Evolutionary conservation across 2,113 vertebrate species (phyloP), one percentile per base, ranked within the genome.

Genomic region (Paracanthobrama guichenoti): DNA sequence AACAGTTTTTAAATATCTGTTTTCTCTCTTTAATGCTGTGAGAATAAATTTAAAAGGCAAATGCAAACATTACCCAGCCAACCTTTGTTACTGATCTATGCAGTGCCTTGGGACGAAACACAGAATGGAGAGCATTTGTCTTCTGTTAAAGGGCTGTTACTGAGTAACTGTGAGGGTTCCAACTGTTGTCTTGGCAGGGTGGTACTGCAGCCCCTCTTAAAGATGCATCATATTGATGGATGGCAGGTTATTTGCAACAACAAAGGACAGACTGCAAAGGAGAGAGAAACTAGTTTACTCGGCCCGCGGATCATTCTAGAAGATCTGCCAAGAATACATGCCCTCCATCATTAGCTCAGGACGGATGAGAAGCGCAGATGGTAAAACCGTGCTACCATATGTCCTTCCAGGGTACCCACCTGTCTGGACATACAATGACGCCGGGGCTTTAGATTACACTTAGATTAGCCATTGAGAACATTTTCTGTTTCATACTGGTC

Each of bases 181-280:
- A 83, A 88, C 85, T 85, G 76, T 81, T 71, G 67, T 72, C 82
- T 78, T 80, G 81, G 81, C 83, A 66, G 83, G 72, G 80, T 81
- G 77, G 81, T 81, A 82, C 46, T 79, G 82, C 71, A 71, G 77
- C 39, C 50, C 82, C 82, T 16, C 57, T 81, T 18, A 64, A 77
- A 67, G 35, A 83, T 74, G 89, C 86, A 86, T 90, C 88, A 69
- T 42, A 46, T n/a, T 84, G 85, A 90, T 84, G 85, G 87, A 89
- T 87, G 75, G 85, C 88, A 86, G 86, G 86, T 88, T 88, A 86
- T 86, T 87, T 87, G 86, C 75, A 86, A 85, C 85, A 90, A 90
- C 88, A 88, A 82, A 87, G 86, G 76, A 92, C 60, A 81, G 73
- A 81, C 83, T 57, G 79, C 85, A 80, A 83, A 84, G 80, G 48